Evolutionary conservation across 2,888 invertebrate genomes (phyloP), one percentile per base, ranked within the genome.

Genomic region (Heteromyza rotundicornis): DNA sequence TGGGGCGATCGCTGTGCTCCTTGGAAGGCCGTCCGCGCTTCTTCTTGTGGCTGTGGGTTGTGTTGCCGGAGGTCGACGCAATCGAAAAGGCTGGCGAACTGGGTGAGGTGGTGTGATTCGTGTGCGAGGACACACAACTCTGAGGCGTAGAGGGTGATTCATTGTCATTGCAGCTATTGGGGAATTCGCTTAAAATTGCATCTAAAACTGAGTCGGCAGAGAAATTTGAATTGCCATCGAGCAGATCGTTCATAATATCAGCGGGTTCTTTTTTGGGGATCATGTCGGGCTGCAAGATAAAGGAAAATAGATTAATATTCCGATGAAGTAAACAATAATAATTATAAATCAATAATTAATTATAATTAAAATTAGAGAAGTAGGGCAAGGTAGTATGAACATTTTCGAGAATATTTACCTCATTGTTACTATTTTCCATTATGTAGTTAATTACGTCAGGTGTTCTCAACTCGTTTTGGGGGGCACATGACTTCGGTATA

Each of bases 1-100:
- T 76, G 12, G 82, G 82, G 27, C 70, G 68, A 27, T 81, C 82
- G 58, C 82, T 79, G 61, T 80, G 82, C n/a, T 69, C 63, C 59
- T 81, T 81, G 50, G 79, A 75, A 3, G 80, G 80, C 16, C 80
- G 79, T 16, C 80, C 80, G 2, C 80, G 79, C 61, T 73, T 76
- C 20, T 20, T 47, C 3, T 14, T 2, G 47, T 7, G 17, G 3
- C 3, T 40, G n/a, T n/a, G 14, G 7, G 27, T 10, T 3, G 14
- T 14, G n/a, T n/a, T 40, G 3, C 3, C 10, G 1, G 70, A 70
- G 55, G 70, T 70, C 17, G 79, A 73, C 59, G 70, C 58, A 2
- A 64, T 69, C 1, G 78, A 76, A 14, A 60, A 61, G 50, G 77
- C 74, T 8, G 80, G 76, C 2, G 77, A 77, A 20, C 58, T 68